Evolutionary conservation across 2,888 invertebrate species (phyloP).

Genomic region (Bellardia bayeri): DNA sequence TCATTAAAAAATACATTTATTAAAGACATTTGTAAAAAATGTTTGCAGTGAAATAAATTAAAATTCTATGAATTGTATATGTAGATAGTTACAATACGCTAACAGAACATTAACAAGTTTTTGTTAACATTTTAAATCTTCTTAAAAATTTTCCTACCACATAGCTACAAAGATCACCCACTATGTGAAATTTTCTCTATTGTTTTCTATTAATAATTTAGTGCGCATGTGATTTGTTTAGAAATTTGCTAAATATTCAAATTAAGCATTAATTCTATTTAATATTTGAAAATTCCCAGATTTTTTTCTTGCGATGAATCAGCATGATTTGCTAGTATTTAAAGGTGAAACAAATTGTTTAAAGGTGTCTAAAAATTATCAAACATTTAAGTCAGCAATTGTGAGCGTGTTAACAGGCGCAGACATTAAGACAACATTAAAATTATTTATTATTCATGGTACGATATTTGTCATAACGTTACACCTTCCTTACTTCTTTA

Average conservation of each 20-base stretch:
- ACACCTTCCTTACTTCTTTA: background rate
- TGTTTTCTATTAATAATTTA: constrained; percentile 15
- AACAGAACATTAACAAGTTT: too few species aligned
- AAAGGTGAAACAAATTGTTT: constrained; percentile 13
- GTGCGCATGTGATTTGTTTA: constrained; percentile 38
- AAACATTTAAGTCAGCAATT: constrained; percentile 12
- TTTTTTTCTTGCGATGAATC: constrained; percentile 23
- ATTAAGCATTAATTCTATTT: constrained; percentile 13
- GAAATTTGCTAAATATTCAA: constrained; percentile 30
- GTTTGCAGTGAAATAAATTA: too few species aligned
- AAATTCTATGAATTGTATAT: too few species aligned
- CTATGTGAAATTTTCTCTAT: constrained; percentile 5
- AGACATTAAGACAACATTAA: constrained; percentile 18
- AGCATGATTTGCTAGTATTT: background rate
- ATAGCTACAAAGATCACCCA: background rate
- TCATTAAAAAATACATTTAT: too few species aligned
- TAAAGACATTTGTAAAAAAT: too few species aligned
- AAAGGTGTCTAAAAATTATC: constrained; percentile 8
- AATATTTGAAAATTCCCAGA: constrained; percentile 21
- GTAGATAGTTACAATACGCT: too few species aligned
- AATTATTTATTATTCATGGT: constrained; percentile 12
- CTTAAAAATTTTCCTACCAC: too few species aligned
- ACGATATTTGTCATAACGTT: background rate
- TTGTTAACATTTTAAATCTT: too few species aligned
- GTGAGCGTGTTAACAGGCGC: constrained; percentile 13